Base-by-base conservation (phyloP, 1,140 invertebrate species). In the Saxidomus purpurata region DNA sequence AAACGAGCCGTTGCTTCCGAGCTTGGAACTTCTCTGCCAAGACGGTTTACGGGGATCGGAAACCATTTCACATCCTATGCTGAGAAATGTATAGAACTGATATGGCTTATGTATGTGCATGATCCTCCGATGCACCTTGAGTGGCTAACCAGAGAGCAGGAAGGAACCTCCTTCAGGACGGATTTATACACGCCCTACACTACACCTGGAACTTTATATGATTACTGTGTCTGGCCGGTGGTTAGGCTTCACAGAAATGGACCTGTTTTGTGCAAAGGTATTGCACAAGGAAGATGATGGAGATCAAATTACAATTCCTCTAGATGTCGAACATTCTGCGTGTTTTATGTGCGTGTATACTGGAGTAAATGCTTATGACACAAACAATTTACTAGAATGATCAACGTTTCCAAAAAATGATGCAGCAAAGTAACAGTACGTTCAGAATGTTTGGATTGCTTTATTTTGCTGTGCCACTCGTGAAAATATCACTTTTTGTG, bases 71-170 rank as follows among this genome's bases (percentile, higher is more conserved):
- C 63, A 28, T 31, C 28, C 6, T 89, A 81, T 69, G 87, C 87
- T 28, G 69, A 71, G 22, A 71, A 55, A 40, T 81, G 77, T 34
- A 71, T 89, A 0, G 77, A 71, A 59, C 25, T 89, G 0, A 59
- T 89, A n/a, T 89, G 87, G 87, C 34, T 81, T 11, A 89, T 89
- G 87, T 89, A 82, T 71, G 87, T 89, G 34, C 87, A 89, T 28
- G 79, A 82, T 69, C 87, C 87, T 1, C 87, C 87, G 1, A 89
- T 89, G 67, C 87, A 89, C 55, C 36, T 89, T 25, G 87, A 89
- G 28, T 89, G 87, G 87, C 34, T 89, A 4, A 87, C 85, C 25
- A 87, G 59, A 40, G 85, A 87, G 9, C 63, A 81, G 59, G 87
- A 89, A 25, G 77, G 77, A 13, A 40, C 77, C 9, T 0, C 38